Conservation (phyloP, 2,888 invertebrate genomes). For the Steromphala cineraria region DNA sequence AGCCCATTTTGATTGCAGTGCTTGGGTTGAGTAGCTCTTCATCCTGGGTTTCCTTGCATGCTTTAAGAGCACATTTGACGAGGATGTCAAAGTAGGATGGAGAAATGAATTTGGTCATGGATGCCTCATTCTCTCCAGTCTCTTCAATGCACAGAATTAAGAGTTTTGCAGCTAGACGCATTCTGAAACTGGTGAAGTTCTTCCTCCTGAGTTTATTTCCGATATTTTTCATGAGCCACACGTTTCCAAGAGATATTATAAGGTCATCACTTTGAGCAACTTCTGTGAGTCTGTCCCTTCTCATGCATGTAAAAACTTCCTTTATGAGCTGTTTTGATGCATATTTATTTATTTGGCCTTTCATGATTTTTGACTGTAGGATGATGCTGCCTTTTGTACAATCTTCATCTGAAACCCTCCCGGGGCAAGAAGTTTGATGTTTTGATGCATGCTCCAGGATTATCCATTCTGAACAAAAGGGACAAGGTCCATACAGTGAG, state of each 20-base stretch:
- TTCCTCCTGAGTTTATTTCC: background rate
- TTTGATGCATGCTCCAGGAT: background rate
- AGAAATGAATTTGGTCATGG: too few relatives aligned
- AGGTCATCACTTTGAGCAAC: background rate
- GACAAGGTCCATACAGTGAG: background rate
- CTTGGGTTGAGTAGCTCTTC: too few relatives aligned
- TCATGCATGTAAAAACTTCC: background rate
- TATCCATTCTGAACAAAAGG: background rate
- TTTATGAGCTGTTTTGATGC: background rate
- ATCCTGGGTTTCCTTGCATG: too few relatives aligned
- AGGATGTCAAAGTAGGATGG: too few relatives aligned
- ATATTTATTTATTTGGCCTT: background rate
- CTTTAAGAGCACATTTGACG: too few relatives aligned
- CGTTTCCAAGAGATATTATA: background rate
- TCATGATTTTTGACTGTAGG: background rate
- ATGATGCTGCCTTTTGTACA: background rate
- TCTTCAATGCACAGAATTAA: too few relatives aligned
- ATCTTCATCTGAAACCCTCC: background rate
- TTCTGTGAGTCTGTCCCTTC: background rate
- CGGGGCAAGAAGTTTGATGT: background rate
- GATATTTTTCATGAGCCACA: background rate
- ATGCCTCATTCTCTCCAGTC: too few relatives aligned
- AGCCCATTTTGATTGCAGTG: too few relatives aligned
- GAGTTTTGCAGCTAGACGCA: too few relatives aligned
- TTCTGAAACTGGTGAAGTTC: background rate